These are phyloP conservation scores for Anneissia japonica DNA, from an alignment of 35 echinoderm and acorn worm genomes.

Conservation along the genomic window DNA sequence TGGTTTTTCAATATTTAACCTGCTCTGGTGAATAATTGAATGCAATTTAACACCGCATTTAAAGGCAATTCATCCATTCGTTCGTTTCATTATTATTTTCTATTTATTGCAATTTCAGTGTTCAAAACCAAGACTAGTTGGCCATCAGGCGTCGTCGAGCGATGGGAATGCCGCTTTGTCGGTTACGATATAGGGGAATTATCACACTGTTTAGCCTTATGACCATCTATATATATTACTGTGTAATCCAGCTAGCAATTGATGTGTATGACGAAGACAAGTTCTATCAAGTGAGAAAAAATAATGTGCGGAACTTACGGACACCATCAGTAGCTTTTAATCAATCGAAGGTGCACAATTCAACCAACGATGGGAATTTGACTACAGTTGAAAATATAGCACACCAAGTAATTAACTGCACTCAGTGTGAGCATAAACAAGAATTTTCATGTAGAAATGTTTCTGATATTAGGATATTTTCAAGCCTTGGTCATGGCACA, in stretches of 20 bases:
- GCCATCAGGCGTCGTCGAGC: no score
- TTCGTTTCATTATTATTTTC: no score
- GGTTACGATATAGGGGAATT: neutral
- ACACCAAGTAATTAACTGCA: neutral
- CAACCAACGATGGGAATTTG: neutral
- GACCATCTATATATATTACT: neutral
- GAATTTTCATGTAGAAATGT: neutral
- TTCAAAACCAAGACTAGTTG: no score
- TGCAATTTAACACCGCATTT: no score
- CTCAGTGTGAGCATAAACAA: neutral
- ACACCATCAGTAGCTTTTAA: no score
- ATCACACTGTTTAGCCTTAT: neutral
- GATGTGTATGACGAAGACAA: neutral
- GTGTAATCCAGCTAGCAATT: neutral
- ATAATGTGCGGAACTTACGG: neutral
- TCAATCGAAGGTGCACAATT: no score
- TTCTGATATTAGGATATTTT: neutral
- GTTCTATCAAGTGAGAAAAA: neutral
- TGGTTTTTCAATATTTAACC: no score
- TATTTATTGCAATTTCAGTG: no score
- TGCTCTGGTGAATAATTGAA: no score
- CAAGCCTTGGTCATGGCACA: slow-evolving; percentile 44
- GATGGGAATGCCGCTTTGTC: no score
- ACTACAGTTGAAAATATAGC: neutral
- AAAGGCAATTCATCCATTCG: no score